Conservation (phyloP, 2,888 invertebrate genomes). For the Oegoconia quadripuncta region DNA sequence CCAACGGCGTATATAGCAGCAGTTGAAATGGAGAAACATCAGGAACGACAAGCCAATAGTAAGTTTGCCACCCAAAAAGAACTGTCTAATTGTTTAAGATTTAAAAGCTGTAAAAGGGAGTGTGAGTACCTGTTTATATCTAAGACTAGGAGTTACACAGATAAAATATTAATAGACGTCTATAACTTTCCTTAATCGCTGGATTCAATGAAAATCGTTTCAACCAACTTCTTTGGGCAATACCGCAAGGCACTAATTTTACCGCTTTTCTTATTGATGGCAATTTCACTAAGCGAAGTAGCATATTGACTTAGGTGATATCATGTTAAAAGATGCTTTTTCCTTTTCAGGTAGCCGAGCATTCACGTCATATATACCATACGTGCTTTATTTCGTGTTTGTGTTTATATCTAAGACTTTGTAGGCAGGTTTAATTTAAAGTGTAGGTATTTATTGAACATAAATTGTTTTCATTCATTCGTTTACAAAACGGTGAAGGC, state of each 20-base stretch:
- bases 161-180: too few species aligned
- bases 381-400: not conserved
- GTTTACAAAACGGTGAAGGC: too few species aligned
- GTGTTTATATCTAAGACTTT: too few species aligned
- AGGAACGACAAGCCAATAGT: conserved; percentile 56
- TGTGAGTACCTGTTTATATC: too few species aligned
- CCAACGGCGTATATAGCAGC: conserved; percentile 56
- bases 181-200: too few species aligned
- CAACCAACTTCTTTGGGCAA: too few species aligned
- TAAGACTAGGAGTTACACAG: too few species aligned
- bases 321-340: conserved; percentile 1
- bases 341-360: conserved; percentile 3
- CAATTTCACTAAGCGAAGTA: not conserved
- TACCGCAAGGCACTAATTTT: not conserved
- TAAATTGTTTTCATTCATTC: not conserved
- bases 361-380: not conserved
- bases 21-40: conserved; percentile 57
- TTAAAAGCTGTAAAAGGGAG: not conserved
- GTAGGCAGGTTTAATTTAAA: not conserved
- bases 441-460: not conserved
- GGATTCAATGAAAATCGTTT: too few species aligned
- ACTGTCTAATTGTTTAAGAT: not conserved
- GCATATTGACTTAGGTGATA: not conserved
- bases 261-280: not conserved
- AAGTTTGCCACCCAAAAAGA: conserved; percentile 22